Percentiles rank a stretch among this genome's conserved stretches.
These are phyloP conservation scores for Cinclus mexicanus DNA, from an alignment of 2,113 vertebrate genomes.

Conservation along the genomic window DNA sequence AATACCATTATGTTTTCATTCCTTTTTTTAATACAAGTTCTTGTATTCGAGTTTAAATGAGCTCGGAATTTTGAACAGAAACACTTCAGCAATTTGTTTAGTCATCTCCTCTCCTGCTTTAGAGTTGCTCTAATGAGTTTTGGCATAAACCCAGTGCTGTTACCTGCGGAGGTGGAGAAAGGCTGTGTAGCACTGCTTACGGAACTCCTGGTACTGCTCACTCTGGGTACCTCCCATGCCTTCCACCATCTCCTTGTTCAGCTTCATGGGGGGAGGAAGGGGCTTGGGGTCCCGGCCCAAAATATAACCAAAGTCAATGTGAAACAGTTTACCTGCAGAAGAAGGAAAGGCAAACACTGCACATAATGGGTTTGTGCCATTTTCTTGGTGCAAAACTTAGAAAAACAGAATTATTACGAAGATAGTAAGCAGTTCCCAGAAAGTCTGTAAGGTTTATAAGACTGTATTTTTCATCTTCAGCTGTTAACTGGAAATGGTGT, in stretches of 20 bases:
- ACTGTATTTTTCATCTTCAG: not conserved
- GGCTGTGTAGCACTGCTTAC: constrained; percentile 97
- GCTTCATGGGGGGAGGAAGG: constrained; percentile 96
- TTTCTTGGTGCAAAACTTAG: not conserved
- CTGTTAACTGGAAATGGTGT: not conserved
- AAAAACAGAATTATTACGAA: not conserved
- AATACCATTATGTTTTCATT: not conserved
- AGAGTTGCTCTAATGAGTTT: not conserved
- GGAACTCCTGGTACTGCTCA: constrained; percentile 98
- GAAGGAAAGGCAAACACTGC: not conserved
- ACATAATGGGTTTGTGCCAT: not conserved
- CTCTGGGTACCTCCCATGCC: constrained; percentile 99
- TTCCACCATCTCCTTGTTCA: constrained; percentile 99
- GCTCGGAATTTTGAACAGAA: not conserved
- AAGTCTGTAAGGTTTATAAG: not conserved
- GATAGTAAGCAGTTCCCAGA: not conserved
- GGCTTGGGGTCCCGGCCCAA: constrained; percentile 97
- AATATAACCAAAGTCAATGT: constrained; percentile 99
- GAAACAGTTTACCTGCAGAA: constrained; percentile 91
- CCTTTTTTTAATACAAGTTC: not conserved
- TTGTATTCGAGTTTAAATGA: fast-evolving
- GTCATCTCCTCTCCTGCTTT: not conserved
- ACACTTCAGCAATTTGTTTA: not conserved
- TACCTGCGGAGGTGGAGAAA: constrained; percentile 96
- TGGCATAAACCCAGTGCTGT: fast-evolving